Evolutionary conservation across 1,140 invertebrate genomes (phyloP), one percentile per base, ranked within the genome.

Genomic region (Tetragnatha versicolor): DNA sequence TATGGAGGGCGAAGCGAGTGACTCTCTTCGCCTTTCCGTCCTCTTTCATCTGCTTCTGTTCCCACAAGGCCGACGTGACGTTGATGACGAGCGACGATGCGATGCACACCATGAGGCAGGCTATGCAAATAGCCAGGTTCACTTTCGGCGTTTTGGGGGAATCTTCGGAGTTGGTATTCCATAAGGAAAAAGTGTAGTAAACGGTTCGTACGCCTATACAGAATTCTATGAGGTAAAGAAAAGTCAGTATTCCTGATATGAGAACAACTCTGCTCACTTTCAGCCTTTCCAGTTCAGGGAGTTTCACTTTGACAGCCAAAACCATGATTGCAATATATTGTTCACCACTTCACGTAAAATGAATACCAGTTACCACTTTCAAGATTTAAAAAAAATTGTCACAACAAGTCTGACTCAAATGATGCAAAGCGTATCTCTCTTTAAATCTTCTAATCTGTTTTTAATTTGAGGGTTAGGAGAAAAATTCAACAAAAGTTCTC

Each of bases 221-320:
- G 12, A 79, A 47, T 60, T 79, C 76, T 25, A 79, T 37, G 1
- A 79, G 35, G 33, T 68, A 79, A 3, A 79, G 39, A 29, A 79
- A 79, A 4, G 76, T 61, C n/a, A 79, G 35, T 7, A 79, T 22
- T 47, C 63, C 63, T n/a, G 63, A 68, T 37, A 60, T 29, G 5
- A 60, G 22, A 17, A 79, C 51, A 35, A 77, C 47, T 49, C 58
- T 47, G 20, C 72, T 75, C 1, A 75, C 37, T 49, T 61, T 61
- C 31, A 75, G 2, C 6, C 22, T 75, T n/a, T 63, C 22, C 12
- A 58, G 6, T 1, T 17, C 12, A 33, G 69, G 20, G 17, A 45
- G 14, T 7, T 39, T 35, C 12, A 63, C 9, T 12, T 63, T 42
- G 9, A 65, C 22, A 29, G 39, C 39, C 27, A 42, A 25, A 27